These are phyloP conservation scores for Liolophura sinensis DNA, from an alignment of 1,140 invertebrate genomes.

Conservation along the genomic window DNA sequence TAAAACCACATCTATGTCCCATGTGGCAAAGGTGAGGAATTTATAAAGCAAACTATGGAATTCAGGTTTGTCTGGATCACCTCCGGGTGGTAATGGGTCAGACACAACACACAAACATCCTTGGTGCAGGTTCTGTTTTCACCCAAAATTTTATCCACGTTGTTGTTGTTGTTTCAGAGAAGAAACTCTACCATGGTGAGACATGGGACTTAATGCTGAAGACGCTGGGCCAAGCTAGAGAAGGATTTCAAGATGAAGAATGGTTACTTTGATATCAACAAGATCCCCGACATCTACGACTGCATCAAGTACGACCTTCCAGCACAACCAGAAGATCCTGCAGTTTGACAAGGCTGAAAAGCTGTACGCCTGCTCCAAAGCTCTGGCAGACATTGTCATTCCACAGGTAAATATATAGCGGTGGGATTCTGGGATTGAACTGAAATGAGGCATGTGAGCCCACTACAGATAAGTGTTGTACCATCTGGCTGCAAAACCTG, in stretches of 20 bases:
- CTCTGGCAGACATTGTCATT: conserved; percentile 96
- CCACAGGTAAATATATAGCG: conserved; percentile 82
- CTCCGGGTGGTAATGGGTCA: too few relatives aligned
- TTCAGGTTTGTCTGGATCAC: too few relatives aligned
- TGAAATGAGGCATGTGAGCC: too few relatives aligned
- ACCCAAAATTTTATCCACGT: background rate
- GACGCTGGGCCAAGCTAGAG: conserved; percentile 97
- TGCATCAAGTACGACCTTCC: conserved; percentile 98
- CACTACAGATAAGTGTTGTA: too few relatives aligned
- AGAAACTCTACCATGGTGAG: conserved; percentile 90
- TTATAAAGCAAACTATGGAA: too few relatives aligned
- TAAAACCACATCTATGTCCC: too few relatives aligned
- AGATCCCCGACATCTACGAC: conserved; percentile 99
- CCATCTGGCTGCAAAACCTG: too few relatives aligned
- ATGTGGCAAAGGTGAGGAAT: too few relatives aligned
- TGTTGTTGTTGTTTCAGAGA: conserved; percentile 48
- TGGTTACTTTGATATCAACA: conserved; percentile 95
- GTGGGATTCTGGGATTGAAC: too few relatives aligned
- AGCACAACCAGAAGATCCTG: conserved; percentile 95
- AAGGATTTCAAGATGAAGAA: conserved; percentile 94
- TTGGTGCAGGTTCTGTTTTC: too few relatives aligned
- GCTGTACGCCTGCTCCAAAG: conserved; percentile 92
- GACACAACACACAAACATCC: too few relatives aligned
- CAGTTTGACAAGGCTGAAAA: conserved; percentile 94
- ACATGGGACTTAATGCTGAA: conserved; percentile 98